Percentiles rank a stretch among this genome's conserved stretches.
Conservation (phyloP, 2,113 vertebrate genomes). For the Syngnathus scovelli region DNA sequence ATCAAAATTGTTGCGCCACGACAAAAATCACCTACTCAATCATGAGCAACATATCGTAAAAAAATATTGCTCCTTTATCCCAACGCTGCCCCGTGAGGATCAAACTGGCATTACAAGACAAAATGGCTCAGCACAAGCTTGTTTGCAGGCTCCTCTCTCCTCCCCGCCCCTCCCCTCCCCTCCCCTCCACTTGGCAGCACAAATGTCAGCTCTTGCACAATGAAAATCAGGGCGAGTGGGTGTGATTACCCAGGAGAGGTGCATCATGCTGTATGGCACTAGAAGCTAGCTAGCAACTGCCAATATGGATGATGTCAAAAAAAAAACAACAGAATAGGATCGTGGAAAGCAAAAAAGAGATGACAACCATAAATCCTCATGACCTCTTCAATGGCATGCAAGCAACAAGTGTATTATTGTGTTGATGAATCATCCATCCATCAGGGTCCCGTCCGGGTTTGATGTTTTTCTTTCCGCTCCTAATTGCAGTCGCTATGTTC, state of each 20-base stretch:
- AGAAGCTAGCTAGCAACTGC: background rate
- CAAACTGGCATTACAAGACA: background rate
- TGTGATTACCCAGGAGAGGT: background rate
- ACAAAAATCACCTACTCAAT: background rate
- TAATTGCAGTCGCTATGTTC: too few relatives aligned
- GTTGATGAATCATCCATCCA: background rate
- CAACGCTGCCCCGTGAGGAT: background rate
- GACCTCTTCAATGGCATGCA: background rate
- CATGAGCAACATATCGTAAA: background rate
- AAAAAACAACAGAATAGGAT: background rate
- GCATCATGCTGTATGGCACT: background rate
- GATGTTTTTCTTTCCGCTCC: too few relatives aligned
- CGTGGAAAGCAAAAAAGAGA: background rate
- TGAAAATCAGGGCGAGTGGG: background rate
- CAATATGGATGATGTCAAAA: background rate
- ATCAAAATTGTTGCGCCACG: too few relatives aligned
- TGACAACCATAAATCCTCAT: background rate
- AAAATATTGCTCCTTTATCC: background rate
- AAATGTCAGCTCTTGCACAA: background rate
- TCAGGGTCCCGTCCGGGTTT: too few relatives aligned
- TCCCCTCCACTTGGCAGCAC: background rate
- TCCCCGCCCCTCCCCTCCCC: too few relatives aligned
- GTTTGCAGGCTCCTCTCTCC: background rate
- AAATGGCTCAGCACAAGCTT: background rate
- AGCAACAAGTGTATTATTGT: background rate